Evolutionary conservation across 2,888 invertebrate species (phyloP).

Genomic region (Hypomecis punctinalis): DNA sequence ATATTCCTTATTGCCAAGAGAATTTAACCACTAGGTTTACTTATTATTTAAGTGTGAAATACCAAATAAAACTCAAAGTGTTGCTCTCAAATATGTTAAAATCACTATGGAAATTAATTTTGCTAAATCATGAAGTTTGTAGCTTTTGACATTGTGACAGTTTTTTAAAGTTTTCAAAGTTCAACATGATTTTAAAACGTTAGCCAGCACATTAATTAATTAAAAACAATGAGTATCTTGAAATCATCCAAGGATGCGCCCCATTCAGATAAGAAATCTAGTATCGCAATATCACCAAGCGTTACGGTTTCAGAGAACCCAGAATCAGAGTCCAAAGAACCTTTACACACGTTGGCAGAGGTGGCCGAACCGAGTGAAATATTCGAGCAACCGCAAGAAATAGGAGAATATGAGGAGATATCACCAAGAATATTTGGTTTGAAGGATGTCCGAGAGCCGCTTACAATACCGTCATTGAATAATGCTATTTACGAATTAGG

Average conservation of each 20-base stretch:
- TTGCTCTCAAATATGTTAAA: no score
- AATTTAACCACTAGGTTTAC: no score
- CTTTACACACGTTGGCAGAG: conserved; percentile 72
- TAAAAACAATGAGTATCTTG: conserved; percentile 46
- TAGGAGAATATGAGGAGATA: conserved; percentile 65
- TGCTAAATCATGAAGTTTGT: not conserved
- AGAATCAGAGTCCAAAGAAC: conserved; percentile 41
- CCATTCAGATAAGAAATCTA: conserved; percentile 1
- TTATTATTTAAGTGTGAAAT: no score
- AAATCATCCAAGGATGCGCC: conserved; percentile 38
- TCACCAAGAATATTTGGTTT: conserved; percentile 69
- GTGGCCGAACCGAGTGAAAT: conserved; percentile 70
- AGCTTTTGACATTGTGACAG: not conserved
- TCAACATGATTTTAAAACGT: conserved; percentile 5
- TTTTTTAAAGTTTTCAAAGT: conserved; percentile 6
- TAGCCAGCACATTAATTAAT: conserved; percentile 13
- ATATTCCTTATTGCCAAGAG: no score
- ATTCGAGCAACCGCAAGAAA: conserved; percentile 65
- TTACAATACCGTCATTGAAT: conserved; percentile 83
- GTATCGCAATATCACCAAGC: not conserved
- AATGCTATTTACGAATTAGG: conserved; percentile 86
- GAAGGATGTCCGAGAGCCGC: conserved; percentile 63
- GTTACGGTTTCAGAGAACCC: not conserved
- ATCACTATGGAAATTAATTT: no score
- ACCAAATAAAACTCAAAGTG: no score